These are phyloP conservation scores for Copidosoma aretas DNA, from an alignment of 2,888 invertebrate genomes.

Conservation along the genomic window DNA sequence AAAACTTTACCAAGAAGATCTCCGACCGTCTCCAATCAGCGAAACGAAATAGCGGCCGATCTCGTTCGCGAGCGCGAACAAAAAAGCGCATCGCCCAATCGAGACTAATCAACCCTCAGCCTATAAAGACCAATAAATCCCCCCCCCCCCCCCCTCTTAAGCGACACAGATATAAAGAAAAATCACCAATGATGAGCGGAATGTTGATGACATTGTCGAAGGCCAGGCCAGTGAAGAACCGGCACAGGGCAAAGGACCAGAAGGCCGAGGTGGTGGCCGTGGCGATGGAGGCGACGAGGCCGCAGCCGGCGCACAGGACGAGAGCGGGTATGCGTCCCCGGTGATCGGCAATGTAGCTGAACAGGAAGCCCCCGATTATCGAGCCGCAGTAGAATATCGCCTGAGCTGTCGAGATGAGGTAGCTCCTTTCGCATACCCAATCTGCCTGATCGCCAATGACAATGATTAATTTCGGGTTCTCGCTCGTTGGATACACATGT, in stretches of 20 bases:
- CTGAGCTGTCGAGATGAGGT: conserved; percentile 64
- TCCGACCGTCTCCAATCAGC: no score
- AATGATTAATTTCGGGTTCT: conserved; percentile 19
- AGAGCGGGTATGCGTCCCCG: conserved; percentile 65
- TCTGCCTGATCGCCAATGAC: conserved; percentile 60
- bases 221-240: conserved; percentile 65
- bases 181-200: conserved; percentile 65
- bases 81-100: no score
- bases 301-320: conserved; percentile 62
- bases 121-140: background rate
- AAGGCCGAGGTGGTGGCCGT: conserved; percentile 62
- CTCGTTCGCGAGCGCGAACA: no score
- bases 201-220: conserved; percentile 67
- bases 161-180: background rate
- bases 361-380: conserved; percentile 64
- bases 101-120: no score
- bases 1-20: no score
- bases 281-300: conserved; percentile 61
- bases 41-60: no score
- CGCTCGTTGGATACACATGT: no score
- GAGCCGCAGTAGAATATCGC: conserved; percentile 66
- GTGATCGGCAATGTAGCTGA: conserved; percentile 66
- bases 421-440: conserved; percentile 66
- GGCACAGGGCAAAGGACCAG: conserved; percentile 62
- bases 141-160: no score